Percentiles rank a stretch among this genome's conserved stretches.
Evolutionary conservation across 2,888 invertebrate species (phyloP).

Genomic region (Eremobia ochroleuca): DNA sequence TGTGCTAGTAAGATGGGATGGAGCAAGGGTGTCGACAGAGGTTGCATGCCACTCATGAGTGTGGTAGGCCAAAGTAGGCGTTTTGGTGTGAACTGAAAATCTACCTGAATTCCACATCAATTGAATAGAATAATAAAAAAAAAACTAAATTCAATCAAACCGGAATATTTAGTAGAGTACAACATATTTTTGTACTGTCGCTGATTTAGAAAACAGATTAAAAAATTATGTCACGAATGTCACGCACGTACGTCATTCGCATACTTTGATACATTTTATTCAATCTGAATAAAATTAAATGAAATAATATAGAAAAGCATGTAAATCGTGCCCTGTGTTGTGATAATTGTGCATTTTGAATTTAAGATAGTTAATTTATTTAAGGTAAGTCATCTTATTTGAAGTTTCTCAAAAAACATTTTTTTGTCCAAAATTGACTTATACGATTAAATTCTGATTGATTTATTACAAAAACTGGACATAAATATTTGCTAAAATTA

Average conservation of each 20-base stretch:
- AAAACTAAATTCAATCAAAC: background rate
- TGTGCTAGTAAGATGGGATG: background rate
- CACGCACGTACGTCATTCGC: constrained; percentile 48
- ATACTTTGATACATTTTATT: constrained; percentile 1
- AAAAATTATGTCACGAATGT: background rate
- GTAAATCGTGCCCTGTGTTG: constrained; percentile 42
- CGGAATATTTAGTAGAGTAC: constrained; percentile 23
- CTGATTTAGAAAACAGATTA: background rate
- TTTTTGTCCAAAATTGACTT: background rate
- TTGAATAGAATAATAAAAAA: background rate
- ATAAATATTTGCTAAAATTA: background rate
- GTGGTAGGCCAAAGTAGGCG: too few species aligned
- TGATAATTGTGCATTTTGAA: constrained; percentile 44
- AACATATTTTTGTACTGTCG: background rate
- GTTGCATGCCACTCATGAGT: background rate
- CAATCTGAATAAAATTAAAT: constrained; percentile 22
- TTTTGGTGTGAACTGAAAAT: background rate
- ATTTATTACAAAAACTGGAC: constrained; percentile 30
- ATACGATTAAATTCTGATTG: constrained; percentile 8
- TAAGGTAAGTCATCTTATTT: constrained; percentile 47
- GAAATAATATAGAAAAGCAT: constrained; percentile 49
- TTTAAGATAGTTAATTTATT: constrained; percentile 15
- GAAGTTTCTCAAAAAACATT: background rate
- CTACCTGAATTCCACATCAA: too few species aligned
- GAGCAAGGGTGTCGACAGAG: background rate